Evolutionary conservation across 2,113 vertebrate species (phyloP), one percentile per base, ranked within the genome.

Genomic region (Catharus fuscescens): DNA sequence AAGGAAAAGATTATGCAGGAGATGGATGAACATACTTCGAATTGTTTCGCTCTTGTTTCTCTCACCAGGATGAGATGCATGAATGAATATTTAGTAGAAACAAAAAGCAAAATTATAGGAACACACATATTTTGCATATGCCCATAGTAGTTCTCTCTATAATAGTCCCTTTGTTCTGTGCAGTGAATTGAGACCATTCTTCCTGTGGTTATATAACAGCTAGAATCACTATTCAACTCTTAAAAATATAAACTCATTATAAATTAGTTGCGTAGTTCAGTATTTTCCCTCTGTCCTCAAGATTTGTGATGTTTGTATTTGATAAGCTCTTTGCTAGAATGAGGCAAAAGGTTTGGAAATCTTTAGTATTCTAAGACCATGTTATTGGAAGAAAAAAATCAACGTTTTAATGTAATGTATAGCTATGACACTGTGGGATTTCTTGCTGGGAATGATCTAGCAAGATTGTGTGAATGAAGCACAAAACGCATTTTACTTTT

Each of bases 31-130:
- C 2, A 1, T 67, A 57, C 85, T 90, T 93, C 53, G 85, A 14
- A 92, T 80, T 60, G 9, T 34, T 86, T 74, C 40, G 24, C 29
- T 82, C 45, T 88, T 78, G n/a, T 82, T 93, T 69, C 14, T 88
- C 50, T 95, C 70, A 61, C 31, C 45, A 80, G 25, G 31, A 88
- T 85, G 48, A 88, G 28, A 79, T 36, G 57, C 34, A 53, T 79
- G 66, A 79, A 76, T 93, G 25, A 95, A 81, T 94, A 87, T 90
- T 81, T 85, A 93, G 47, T 64, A 76, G 69, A 91, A 89, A n/a
- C 14, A 2, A 52, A 86, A 89, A 80, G 6, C 17, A 78, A 86
- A 80, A 73, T 59, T 26, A 61, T 66, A 73, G 25, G 19, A 91
- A 50, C 4, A 48, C 11, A 31, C 12, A 47, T 66, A 71, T 79